phyloP scores from a whole-genome alignment of 1,140 invertebrate species.

The Telenomus remus region DNA sequence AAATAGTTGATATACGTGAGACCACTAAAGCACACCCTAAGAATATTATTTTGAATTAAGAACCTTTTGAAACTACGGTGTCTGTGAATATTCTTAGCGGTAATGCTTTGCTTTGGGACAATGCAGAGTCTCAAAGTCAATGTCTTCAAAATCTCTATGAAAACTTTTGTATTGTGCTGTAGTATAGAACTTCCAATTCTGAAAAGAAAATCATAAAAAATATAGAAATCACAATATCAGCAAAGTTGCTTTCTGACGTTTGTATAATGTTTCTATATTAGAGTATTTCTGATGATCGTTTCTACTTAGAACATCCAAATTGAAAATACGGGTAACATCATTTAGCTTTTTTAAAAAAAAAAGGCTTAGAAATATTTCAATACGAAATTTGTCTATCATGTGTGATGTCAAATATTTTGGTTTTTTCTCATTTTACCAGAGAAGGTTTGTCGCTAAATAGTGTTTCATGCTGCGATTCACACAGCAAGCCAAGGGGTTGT shows the following conservation, averaged over 20 bases:
- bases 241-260: neutral
- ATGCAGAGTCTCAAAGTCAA: neutral
- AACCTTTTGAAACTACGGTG: constrained; percentile 6
- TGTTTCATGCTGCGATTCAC: too few relatives aligned
- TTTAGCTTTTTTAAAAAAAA: too few relatives aligned
- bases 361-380: too few relatives aligned
- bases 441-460: too few relatives aligned
- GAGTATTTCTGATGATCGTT: too few relatives aligned
- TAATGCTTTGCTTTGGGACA: neutral
- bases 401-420: too few relatives aligned
- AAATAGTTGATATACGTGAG: constrained; percentile 1
- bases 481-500: too few relatives aligned
- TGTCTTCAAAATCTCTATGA: neutral
- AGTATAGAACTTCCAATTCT: neutral
- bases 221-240: neutral
- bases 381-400: too few relatives aligned
- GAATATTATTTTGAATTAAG: constrained; percentile 13
- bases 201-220: neutral
- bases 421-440: too few relatives aligned
- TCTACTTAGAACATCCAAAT: too few relatives aligned
- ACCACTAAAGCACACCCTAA: constrained; percentile 3
- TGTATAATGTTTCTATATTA: too few relatives aligned
- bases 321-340: too few relatives aligned
- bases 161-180: neutral
- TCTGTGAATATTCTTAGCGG: neutral